Percentiles rank a stretch among this genome's conserved stretches.
phyloP scores from a whole-genome alignment of 1,140 invertebrate genomes.

The Drosophila trapezifrons region DNA sequence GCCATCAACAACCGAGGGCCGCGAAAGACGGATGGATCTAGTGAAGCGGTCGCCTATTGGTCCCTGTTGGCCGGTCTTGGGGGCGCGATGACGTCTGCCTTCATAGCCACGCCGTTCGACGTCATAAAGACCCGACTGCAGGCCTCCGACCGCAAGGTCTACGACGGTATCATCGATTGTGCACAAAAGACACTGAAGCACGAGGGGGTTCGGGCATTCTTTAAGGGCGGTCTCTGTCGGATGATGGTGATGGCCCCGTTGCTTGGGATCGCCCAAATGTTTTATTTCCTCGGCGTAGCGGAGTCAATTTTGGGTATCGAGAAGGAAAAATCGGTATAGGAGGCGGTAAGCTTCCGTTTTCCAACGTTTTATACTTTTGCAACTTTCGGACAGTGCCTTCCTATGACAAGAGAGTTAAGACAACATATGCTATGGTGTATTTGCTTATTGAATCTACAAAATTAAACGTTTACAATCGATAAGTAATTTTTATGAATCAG shows the following conservation, averaged over 20 bases:
- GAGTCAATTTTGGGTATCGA: conserved; percentile 90
- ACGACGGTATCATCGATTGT: conserved; percentile 94
- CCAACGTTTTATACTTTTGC: too few relatives aligned
- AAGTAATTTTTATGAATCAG: conserved; percentile 51
- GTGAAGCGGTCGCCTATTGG: conserved; percentile 89
- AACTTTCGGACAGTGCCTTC: not conserved
- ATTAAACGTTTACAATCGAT: conserved; percentile 34
- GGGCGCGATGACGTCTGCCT: conserved; percentile 93
- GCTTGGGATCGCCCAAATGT: conserved; percentile 99
- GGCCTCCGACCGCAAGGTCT: conserved; percentile 91
- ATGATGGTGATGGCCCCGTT: conserved; percentile 98
- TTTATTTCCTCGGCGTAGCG: conserved; percentile 98
- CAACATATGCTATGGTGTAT: conserved; percentile 15
- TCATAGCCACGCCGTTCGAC: conserved; percentile 97
- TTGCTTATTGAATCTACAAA: conserved; percentile 19
- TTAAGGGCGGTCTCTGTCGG: conserved; percentile 97
- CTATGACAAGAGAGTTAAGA: not conserved
- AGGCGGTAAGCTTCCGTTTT: too few relatives aligned
- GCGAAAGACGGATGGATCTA: conserved; percentile 87
- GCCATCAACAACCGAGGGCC: conserved; percentile 97
- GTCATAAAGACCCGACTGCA: conserved; percentile 99
- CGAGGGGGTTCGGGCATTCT: conserved; percentile 96
- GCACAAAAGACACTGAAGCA: conserved; percentile 90
- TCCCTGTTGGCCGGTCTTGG: conserved; percentile 96
- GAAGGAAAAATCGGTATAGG: conserved; percentile 35